Conservation (phyloP, 2,113 vertebrate genomes). For the Neolamprologus cancellatus region DNA sequence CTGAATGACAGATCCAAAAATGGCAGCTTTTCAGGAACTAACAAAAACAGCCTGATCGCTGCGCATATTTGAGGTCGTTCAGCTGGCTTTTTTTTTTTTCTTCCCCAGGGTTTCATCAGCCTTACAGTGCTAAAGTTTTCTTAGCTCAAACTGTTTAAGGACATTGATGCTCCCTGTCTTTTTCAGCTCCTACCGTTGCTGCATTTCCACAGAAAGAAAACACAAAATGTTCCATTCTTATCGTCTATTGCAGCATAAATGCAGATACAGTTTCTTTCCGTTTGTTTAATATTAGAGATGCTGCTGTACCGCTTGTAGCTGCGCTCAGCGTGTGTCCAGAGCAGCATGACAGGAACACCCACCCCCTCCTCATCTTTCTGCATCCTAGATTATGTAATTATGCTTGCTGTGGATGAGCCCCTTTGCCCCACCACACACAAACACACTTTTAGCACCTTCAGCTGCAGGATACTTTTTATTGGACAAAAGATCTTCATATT, state of each 20-base stretch:
- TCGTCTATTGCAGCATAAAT: neutral
- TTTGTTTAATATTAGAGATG: neutral
- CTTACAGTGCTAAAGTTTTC: neutral
- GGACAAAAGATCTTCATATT: neutral
- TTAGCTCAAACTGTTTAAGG: neutral
- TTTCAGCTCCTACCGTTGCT: neutral
- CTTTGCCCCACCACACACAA: neutral
- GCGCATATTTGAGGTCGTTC: neutral
- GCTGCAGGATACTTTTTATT: neutral
- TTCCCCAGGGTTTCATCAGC: neutral
- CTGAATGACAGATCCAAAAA: neutral
- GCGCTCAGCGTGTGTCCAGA: conserved; percentile 21
- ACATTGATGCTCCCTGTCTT: neutral
- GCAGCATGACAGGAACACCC: neutral
- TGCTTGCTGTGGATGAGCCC: neutral
- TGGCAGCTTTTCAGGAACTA: neutral
- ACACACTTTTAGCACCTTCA: neutral
- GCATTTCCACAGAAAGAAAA: neutral
- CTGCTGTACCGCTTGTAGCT: neutral
- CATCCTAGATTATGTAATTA: conserved; percentile 54
- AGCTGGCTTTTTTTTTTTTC: neutral
- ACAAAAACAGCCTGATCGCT: neutral
- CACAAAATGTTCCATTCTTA: neutral
- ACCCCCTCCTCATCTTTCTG: neutral
- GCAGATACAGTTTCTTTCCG: neutral